Conservation (phyloP, 2,888 invertebrate genomes). For the Scaptomyza caliginosa region DNA sequence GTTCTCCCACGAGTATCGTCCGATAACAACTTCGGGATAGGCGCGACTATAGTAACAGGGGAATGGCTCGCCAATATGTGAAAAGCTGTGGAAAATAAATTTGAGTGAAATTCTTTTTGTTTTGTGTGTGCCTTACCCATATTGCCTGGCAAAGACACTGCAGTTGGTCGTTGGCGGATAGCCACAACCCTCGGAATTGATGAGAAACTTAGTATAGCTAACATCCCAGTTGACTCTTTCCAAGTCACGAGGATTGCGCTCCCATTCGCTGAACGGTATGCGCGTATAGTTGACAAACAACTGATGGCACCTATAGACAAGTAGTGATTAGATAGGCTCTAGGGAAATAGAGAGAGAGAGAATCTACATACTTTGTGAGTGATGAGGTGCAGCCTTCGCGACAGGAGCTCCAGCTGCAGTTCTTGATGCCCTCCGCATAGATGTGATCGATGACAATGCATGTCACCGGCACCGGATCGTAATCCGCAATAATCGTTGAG, state of each 20-base stretch:
- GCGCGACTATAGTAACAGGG: conserved; percentile 95
- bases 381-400: conserved; percentile 96
- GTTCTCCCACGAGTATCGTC: conserved; percentile 94
- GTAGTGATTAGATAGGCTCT: neutral
- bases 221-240: conserved; percentile 91
- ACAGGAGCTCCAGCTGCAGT: conserved; percentile 96
- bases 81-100: conserved; percentile 64
- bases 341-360: neutral
- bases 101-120: neutral
- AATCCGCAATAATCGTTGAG: conserved; percentile 94
- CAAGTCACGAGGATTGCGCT: conserved; percentile 85
- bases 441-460: conserved; percentile 93
- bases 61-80: conserved; percentile 87
- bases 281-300: conserved; percentile 93
- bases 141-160: conserved; percentile 89
- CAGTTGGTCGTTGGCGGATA: conserved; percentile 95
- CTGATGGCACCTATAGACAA: conserved; percentile 84
- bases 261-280: conserved; percentile 89
- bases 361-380: conserved; percentile 85
- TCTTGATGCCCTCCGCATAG: conserved; percentile 92
- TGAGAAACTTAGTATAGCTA: conserved; percentile 90
- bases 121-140: conserved; percentile 86
- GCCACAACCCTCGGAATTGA: conserved; percentile 95
- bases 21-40: conserved; percentile 92
- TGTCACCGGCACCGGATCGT: conserved; percentile 93